Percentiles rank a stretch among this genome's conserved stretches.
Evolutionary conservation across 2,113 vertebrate genomes (phyloP).

Genomic region (Poeciliopsis occidentalis): DNA sequence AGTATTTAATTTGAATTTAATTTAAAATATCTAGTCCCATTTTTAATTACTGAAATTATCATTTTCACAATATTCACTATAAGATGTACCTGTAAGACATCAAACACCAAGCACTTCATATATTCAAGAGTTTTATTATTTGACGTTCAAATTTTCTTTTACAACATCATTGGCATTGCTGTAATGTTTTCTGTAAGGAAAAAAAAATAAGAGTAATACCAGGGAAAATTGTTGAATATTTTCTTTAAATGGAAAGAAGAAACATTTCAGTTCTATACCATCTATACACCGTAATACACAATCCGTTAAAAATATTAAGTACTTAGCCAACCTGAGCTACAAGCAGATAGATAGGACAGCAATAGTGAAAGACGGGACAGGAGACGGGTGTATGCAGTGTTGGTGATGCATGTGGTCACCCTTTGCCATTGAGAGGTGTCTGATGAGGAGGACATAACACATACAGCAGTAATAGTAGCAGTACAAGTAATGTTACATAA

Average conservation of each 20-base stretch:
- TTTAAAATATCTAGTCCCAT: background rate
- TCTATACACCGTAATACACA: constrained; percentile 84
- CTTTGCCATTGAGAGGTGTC: constrained; percentile 54
- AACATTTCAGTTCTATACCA: constrained; percentile 59
- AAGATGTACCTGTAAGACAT: background rate
- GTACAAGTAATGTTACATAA: constrained; percentile 73
- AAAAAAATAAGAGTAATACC: constrained; percentile 61
- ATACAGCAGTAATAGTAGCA: constrained; percentile 69
- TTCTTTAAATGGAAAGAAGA: constrained; percentile 64
- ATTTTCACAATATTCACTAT: background rate
- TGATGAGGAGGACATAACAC: constrained; percentile 59
- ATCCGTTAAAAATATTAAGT: constrained; percentile 91
- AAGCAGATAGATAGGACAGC: constrained; percentile 67
- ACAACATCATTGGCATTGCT: constrained; percentile 74
- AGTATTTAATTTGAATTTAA: background rate
- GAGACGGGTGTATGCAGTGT: constrained; percentile 58
- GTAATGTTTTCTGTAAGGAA: constrained; percentile 67
- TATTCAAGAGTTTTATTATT: constrained; percentile 81
- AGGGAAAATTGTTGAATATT: constrained; percentile 63
- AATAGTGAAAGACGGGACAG: constrained; percentile 60
- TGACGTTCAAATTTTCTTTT: constrained; percentile 73
- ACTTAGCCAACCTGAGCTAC: constrained; percentile 84
- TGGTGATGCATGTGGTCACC: constrained; percentile 51
- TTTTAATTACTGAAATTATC: background rate
- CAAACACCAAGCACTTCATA: constrained; percentile 32